phyloP scores from a whole-genome alignment of 2,888 invertebrate species.

The Sinopyrophorus schimmeli region DNA sequence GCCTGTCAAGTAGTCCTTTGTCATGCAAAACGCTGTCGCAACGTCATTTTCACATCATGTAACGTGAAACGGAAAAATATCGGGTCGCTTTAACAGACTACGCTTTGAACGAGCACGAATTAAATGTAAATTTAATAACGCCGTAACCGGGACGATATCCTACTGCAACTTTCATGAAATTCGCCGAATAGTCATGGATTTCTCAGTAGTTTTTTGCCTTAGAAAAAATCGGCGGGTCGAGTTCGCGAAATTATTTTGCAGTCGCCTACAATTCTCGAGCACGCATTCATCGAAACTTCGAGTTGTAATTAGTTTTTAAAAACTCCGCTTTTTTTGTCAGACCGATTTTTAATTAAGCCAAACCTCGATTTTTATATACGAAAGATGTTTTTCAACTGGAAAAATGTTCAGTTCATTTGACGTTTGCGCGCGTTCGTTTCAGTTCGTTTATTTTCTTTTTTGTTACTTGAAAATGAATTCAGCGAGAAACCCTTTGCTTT shows the following conservation, averaged over 20 bases:
- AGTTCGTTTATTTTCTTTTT: slow-evolving; percentile 53
- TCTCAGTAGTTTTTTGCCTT: slow-evolving; percentile 26
- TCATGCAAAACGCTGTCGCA: slow-evolving; percentile 58
- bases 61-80: slow-evolving; percentile 53
- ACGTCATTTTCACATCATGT: slow-evolving; percentile 56
- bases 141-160: slow-evolving; percentile 9
- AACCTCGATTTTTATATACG: slow-evolving; percentile 53
- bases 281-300: slow-evolving; percentile 47
- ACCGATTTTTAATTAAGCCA: slow-evolving; percentile 56
- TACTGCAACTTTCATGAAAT: slow-evolving; percentile 32
- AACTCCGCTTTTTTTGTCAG: slow-evolving; percentile 48
- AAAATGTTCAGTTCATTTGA: slow-evolving; percentile 55
- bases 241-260: too few species aligned
- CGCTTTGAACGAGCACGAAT: slow-evolving; percentile 33
- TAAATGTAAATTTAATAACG: slow-evolving; percentile 39
- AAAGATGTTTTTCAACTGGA: slow-evolving; percentile 54
- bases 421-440: slow-evolving; percentile 48
- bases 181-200: slow-evolving; percentile 29
- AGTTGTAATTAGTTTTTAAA: slow-evolving; percentile 54
- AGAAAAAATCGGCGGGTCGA: slow-evolving; percentile 12
- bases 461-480: slow-evolving; percentile 40
- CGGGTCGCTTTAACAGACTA: slow-evolving; percentile 39
- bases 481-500: slow-evolving; percentile 28
- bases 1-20: slow-evolving; percentile 57
- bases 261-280: slow-evolving; percentile 21